Base-by-base conservation (phyloP, 2,113 vertebrate species). In the Oxyura jamaicensis region DNA sequence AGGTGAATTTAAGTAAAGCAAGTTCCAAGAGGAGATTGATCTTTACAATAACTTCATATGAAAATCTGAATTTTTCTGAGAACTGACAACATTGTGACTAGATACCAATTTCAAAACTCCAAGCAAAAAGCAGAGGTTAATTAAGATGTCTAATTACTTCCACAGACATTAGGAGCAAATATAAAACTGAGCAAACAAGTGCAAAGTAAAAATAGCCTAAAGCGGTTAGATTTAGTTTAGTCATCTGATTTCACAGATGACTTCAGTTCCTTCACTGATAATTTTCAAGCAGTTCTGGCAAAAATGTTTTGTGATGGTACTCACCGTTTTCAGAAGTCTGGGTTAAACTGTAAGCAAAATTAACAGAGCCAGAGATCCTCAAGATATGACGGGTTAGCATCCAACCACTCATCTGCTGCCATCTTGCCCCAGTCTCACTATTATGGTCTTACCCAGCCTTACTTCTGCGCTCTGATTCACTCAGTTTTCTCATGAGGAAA, bases 321-420 rank as follows among this genome's bases (percentile, higher is more conserved):
- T 97, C 42, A 97, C 96, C 0, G 16, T 48, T 66, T 53, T 19
- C 33, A 73, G 77, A 65, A 72, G 81, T 31, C 48, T 56, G 44
- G 20, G 39, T 22, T 78, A 52, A 52, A 52, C 23, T 52, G 23
- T 11, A 12, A 33, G 17, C 52, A 42, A 71, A 65, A 41, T 31
- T 23, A 52, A 56, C 8, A 10, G n/a, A 80, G 85, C 7, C 53
- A 56, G 42, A 59, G 59, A 59, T 48, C 33, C 60, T 72, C n/a
- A 15, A 13, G 36, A 33, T 56, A 48, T 48, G 66, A 53, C 33
- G 39, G 0, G 20, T 2, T 9, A 76, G 33, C 2, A 1, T 18
- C 87, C 36, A 71, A 77, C 78, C 82, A 11, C 41, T 73, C 84
- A 13, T 79, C 67, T 55, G 55, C 84, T 69, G 91, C 95, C 95